Evolutionary conservation across 2,113 vertebrate species (phyloP).

Genomic region (Zosterops hypoxanthus): DNA sequence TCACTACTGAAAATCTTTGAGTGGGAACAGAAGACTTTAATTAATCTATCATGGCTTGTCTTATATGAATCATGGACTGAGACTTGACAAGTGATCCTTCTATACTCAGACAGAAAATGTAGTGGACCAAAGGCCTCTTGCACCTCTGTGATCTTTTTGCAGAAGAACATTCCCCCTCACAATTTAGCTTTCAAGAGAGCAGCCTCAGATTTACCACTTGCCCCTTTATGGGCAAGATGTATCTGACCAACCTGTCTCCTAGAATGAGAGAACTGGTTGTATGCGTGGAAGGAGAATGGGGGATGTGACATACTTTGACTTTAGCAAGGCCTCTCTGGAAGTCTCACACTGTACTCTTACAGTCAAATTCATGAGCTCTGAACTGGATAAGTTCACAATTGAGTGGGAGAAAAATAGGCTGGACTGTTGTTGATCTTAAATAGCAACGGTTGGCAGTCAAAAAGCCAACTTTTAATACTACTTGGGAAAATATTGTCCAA

Average conservation of each 20-base stretch:
- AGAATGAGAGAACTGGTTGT: background rate
- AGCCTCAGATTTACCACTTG: background rate
- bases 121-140: background rate
- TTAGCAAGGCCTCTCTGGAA: background rate
- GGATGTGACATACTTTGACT: background rate
- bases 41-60: background rate
- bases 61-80: background rate
- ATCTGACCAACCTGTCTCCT: background rate
- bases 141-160: background rate
- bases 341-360: background rate
- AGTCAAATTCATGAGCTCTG: background rate
- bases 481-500: background rate
- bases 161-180: background rate
- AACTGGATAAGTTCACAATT: background rate
- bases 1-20: background rate
- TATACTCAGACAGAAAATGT: background rate
- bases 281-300: background rate
- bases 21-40: background rate
- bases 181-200: background rate
- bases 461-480: background rate
- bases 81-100: background rate
- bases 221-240: background rate
- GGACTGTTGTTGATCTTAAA: background rate
- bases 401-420: background rate
- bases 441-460: background rate